These are phyloP conservation scores for Paracanthobrama guichenoti DNA, from an alignment of 2,113 vertebrate genomes.

Conservation along the genomic window DNA sequence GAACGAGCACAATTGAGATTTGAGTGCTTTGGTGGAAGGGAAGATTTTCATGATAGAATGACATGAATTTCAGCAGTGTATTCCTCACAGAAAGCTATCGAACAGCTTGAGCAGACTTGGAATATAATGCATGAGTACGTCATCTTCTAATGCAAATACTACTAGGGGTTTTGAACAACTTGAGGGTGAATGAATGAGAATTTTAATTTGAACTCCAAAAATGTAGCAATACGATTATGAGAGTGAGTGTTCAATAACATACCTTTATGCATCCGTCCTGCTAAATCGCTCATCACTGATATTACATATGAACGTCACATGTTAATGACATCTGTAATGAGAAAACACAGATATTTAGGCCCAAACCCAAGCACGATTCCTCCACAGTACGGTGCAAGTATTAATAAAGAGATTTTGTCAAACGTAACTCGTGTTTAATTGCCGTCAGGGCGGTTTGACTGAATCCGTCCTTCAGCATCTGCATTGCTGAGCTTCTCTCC, in stretches of 20 bases:
- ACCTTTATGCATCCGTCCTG: not conserved
- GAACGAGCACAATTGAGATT: too few relatives aligned
- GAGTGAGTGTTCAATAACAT: not conserved
- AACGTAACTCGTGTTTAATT: constrained; percentile 43
- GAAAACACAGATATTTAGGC: constrained; percentile 10
- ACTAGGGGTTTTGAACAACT: not conserved
- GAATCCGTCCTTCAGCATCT: constrained; percentile 36
- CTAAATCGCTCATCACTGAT: not conserved
- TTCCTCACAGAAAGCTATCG: not conserved
- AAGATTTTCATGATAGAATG: not conserved
- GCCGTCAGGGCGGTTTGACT: constrained; percentile 33
- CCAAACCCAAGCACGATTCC: constrained; percentile 20
- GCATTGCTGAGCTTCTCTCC: constrained; percentile 24
- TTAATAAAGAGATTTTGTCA: constrained; percentile 43
- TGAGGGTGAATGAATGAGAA: not conserved
- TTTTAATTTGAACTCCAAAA: not conserved
- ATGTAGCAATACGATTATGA: not conserved
- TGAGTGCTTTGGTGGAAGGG: too few relatives aligned
- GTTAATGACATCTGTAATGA: constrained; percentile 1
- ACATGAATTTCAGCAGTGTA: not conserved
- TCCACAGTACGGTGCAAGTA: not conserved
- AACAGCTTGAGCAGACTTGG: not conserved
- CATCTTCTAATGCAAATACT: not conserved
- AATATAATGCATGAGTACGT: not conserved
- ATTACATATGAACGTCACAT: not conserved